A percentile compares a stretch with the other conserved stretches of the same genome.
These are phyloP conservation scores for Caenorhabditis angaria DNA, from an alignment of 2,888 invertebrate genomes.

Conservation along the genomic window DNA sequence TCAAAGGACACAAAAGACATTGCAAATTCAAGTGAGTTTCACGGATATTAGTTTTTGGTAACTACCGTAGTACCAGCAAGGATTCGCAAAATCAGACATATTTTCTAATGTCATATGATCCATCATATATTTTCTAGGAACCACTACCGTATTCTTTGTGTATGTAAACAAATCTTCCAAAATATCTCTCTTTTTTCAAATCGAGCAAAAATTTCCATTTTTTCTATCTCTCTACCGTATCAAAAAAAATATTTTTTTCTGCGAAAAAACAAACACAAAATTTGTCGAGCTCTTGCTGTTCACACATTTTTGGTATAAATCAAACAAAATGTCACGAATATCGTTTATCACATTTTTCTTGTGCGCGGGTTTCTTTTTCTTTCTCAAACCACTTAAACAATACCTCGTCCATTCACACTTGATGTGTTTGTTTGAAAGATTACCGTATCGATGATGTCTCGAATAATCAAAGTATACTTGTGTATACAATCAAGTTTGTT, in stretches of 20 bases:
- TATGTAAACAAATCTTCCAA: neutral
- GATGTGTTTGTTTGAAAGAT: constrained; percentile 27
- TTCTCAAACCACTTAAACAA: constrained; percentile 42
- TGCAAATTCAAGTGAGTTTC: constrained; percentile 84
- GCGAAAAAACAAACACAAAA: constrained; percentile 22
- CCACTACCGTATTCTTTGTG: too few species aligned
- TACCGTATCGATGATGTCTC: constrained; percentile 44
- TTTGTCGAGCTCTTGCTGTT: constrained; percentile 23
- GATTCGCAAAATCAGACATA: too few species aligned
- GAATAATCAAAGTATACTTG: neutral
- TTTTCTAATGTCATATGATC: too few species aligned
- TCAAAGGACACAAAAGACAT: constrained; percentile 85
- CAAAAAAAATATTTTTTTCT: constrained; percentile 3
- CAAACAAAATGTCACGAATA: constrained; percentile 29
- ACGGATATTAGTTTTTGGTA: too few species aligned
- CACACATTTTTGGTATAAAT: constrained; percentile 17
- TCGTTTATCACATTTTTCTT: constrained; percentile 20
- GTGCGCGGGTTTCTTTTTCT: too few species aligned
- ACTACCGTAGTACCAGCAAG: too few species aligned
- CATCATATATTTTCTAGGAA: too few species aligned
- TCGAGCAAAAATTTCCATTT: constrained; percentile 2
- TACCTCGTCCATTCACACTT: constrained; percentile 7
- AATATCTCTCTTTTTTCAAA: constrained; percentile 1
- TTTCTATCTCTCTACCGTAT: neutral
- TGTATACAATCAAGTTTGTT: constrained; percentile 7